phyloP scores from a whole-genome alignment of 2,797 vertebrate species.

The Pseudotriccus pelzelni region DNA sequence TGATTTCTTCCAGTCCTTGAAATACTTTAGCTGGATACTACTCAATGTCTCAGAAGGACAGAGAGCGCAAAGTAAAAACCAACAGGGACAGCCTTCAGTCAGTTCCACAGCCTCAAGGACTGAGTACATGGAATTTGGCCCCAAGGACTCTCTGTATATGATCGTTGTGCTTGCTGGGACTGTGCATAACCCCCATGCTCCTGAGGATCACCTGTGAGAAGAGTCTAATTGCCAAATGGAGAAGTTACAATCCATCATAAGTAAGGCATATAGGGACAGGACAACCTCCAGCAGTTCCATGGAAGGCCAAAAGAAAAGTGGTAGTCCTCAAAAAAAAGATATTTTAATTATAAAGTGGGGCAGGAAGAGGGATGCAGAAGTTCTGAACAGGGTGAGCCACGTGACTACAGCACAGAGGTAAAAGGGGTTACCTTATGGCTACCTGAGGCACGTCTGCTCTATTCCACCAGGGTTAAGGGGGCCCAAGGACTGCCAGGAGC shows the following conservation, averaged over 20 bases:
- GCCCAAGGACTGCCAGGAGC: not conserved
- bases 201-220: not conserved
- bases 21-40: not conserved
- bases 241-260: not conserved
- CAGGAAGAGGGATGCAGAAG: not conserved
- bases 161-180: not conserved
- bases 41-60: not conserved
- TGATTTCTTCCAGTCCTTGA: not conserved
- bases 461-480: not conserved
- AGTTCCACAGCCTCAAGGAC: not conserved
- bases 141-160: rapidly evolving
- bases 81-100: not conserved
- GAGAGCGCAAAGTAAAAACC: not conserved
- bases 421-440: not conserved
- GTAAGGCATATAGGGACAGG: not conserved
- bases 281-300: not conserved
- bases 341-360: not conserved
- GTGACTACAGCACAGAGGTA: not conserved
- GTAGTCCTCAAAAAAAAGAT: not conserved
- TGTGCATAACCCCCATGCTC: rapidly evolving
- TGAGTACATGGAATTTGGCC: not conserved
- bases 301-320: not conserved
- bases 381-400: not conserved
- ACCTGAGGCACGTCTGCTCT: not conserved
- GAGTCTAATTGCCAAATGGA: not conserved